Conservation (phyloP, 64 coral and sea anemone species). For the Porites lutea region DNA sequence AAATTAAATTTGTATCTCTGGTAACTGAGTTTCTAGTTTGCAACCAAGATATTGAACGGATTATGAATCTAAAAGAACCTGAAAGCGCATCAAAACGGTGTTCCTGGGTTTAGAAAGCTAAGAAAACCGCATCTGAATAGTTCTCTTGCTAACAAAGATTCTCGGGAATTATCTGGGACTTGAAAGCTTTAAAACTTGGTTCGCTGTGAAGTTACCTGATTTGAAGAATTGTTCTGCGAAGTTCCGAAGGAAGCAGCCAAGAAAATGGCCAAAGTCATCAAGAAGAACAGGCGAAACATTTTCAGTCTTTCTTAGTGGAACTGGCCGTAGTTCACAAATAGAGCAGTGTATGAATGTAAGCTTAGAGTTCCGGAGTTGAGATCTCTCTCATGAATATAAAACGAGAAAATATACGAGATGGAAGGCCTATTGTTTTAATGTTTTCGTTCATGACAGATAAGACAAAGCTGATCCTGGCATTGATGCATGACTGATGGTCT, state of each 20-base stretch:
- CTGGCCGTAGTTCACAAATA: neutral
- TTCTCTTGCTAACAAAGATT: too few relatives aligned
- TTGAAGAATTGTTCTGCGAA: neutral
- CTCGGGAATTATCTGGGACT: too few relatives aligned
- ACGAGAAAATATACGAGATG: neutral
- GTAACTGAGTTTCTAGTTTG: too few relatives aligned
- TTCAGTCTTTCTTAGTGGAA: neutral
- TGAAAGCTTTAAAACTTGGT: too few relatives aligned
- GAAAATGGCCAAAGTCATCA: neutral
- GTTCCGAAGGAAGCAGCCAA: neutral
- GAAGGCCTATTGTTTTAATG: neutral
- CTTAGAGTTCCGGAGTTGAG: neutral
- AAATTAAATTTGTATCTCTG: too few relatives aligned
- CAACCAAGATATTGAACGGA: too few relatives aligned
- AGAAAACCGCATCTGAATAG: too few relatives aligned
- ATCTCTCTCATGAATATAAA: neutral
- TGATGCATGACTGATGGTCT: neutral
- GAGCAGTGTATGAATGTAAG: neutral
- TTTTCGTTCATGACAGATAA: neutral
- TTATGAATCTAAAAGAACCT: too few relatives aligned
- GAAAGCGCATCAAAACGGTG: too few relatives aligned
- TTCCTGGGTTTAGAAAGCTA: too few relatives aligned
- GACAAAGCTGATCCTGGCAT: neutral
- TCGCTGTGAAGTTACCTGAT: neutral
- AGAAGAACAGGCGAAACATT: slow-evolving; percentile 1